These are phyloP conservation scores for Gymnoscopelus braueri DNA, from an alignment of 2,797 vertebrate genomes.

Conservation along the genomic window DNA sequence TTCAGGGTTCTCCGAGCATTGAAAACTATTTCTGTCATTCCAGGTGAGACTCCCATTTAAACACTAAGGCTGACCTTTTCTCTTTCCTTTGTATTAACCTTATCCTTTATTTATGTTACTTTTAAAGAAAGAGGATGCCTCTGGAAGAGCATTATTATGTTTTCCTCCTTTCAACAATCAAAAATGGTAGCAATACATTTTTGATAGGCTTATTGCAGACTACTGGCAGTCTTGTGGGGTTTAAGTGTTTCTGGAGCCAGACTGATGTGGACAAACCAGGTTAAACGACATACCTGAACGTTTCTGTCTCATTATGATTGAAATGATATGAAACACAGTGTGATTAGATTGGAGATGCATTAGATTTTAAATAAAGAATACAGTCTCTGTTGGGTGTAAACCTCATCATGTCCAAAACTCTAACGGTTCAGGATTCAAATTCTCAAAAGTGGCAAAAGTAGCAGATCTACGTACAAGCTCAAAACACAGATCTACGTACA, in stretches of 20 bases:
- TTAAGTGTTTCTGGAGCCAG: constrained; percentile 13
- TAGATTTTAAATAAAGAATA: too few species aligned
- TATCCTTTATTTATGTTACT: constrained; percentile 28
- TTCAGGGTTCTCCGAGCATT: constrained; percentile 99
- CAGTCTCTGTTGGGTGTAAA: too few species aligned
- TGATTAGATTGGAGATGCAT: too few species aligned
- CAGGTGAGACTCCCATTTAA: constrained; percentile 96
- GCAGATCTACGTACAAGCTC: too few species aligned
- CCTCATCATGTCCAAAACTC: too few species aligned
- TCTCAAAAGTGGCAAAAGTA: too few species aligned
- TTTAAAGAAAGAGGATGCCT: constrained; percentile 54
- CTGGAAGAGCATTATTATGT: constrained; percentile 43
- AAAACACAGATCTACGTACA: too few species aligned
- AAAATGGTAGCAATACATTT: constrained; percentile 83
- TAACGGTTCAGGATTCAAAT: too few species aligned
- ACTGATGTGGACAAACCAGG: constrained; percentile 21
- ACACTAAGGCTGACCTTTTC: constrained; percentile 84
- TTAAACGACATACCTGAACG: constrained; percentile 15
- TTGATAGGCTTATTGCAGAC: constrained; percentile 91
- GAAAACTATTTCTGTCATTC: constrained; percentile 99
- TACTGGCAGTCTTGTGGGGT: constrained; percentile 70
- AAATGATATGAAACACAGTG: neutral
- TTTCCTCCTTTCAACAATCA: constrained; percentile 75
- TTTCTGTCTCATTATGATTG: neutral
- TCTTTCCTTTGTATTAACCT: constrained; percentile 57